Base-by-base conservation (phyloP, 1,140 invertebrate genomes). In the Thrips palmi region DNA sequence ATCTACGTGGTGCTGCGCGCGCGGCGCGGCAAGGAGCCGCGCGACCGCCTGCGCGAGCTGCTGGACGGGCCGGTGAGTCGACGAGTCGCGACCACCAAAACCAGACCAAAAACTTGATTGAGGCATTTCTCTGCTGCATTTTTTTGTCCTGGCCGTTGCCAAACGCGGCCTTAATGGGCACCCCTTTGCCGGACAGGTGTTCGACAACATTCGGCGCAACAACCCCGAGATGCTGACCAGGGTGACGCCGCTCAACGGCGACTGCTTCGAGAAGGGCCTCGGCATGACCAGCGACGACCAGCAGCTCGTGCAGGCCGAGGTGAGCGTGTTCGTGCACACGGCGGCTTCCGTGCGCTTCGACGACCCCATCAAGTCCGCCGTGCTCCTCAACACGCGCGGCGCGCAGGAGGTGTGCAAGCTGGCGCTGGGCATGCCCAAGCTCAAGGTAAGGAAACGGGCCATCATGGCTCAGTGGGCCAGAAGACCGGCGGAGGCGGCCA, bases 1-100 rank as follows among this genome's bases (percentile, higher is more conserved):
- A 69, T 89, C 44, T 89, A 80, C 53, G 57, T 87, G 18, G 57
- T 89, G 22, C 66, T 88, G 30, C 58, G 85, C 45, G 62, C 65
- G 12, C 88, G 87, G 58, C 78, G 77, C 49, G 76, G 72, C n/a
- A 73, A 77, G 53, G 66, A 71, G 47, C 61, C 72, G 4, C 50
- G 58, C 14, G 56, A 63, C 14, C 61, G 77, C 35, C 52, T 78
- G 1, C 66, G 77, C 12, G 64, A 68, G 43, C 53, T 77, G 29
- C 62, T 76, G 43, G 68, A 76, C 39, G 70, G 74, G 45, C 56
- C 65, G 40, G 73, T 77, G 58, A 65, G 66, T 65, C 41, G 18
- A 31, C n/a, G 22, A 21, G 10, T 0, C 30, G 17, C 21, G 18
- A n/a, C n/a, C n/a, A n/a, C n/a, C 6, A 31, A 24, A 3, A 3